Evolutionary conservation across 2,888 invertebrate species (phyloP), one percentile per base, ranked within the genome.

Genomic region (Patella depressa): DNA sequence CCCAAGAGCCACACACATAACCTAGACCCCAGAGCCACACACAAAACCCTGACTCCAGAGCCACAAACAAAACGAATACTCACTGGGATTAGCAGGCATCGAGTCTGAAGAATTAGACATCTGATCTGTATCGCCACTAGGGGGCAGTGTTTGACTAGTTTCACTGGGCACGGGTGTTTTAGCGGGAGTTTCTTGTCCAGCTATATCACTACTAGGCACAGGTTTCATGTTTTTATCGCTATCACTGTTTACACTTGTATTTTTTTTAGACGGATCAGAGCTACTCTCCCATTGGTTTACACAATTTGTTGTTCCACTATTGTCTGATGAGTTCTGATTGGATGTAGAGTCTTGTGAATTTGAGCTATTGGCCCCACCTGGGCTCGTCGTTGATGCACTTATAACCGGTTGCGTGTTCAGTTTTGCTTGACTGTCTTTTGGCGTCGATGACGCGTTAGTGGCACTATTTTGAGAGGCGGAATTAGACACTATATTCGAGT

Each of bases 61-160:
- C 34, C 34, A 34, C 34, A 34, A 34, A 34, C 34, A 34, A 34
- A 34, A 34, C 34, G 0, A 9, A 45, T 34, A 29, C 71, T 57
- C 24, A 75, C 70, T 24, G 45, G 69, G 29, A 54, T 69, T 75
- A 53, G 71, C n/a, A n/a, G 70, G 70, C 54, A 73, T 54, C 14
- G 73, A 73, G 29, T 75, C 75, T 19, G 75, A 71, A 53, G 75
- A 70, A 70, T 53, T 75, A 12, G 75, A 71, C 65, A 65, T 65
- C 24, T 65, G 65, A 65, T 65, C 65, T 45, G 45, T 45, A 12
- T 65, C 65, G 19, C 65, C 65, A 24, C 65, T 24, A 65, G 65
- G 65, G 65, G 65, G 19, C 19, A 65, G 12, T 65, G 65, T 65
- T 65, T 65, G 65, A 65, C 65, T 65, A 65, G 65, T 24, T 65